Evolutionary conservation across 2,113 vertebrate species (phyloP), one percentile per base, ranked within the genome.

Genomic region (Petaurus breviceps): DNA sequence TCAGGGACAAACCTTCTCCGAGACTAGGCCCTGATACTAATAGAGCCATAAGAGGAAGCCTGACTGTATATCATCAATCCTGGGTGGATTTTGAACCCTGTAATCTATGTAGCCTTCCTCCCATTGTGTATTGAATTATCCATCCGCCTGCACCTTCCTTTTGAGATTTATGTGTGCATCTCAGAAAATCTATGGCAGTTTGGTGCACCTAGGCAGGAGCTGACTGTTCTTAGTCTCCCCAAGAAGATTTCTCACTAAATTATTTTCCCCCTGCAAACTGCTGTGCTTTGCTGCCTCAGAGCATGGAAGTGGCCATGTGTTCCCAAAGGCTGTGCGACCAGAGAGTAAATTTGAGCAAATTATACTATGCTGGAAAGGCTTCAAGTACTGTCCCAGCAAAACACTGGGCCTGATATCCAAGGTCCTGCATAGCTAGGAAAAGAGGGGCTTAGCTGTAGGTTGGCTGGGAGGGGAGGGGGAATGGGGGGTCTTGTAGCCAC

Each of bases 1-100:
- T 84, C 37, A 84, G 37, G 22, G 96, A 96, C 93, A 92, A 96
- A 92, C 84, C 46, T 28, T 12, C 10, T 50, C 54, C 92, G 90
- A 93, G 92, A 52, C 92, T 9, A 9, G 55, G 91, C 49, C 22
- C 89, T 90, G 77, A 26, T 19, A 1, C 25, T 25, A 23, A 31
- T 2, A 77, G 51, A 51, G 24, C 95, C 19, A 2, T 12, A 52
- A 77, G 52, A 22, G 11, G 1, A 31, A 4, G 49, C 89, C 95
- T 55, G 43, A 37, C 4, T 0, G 7, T 0, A 0, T 24, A 19
- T 43, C 68, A n/a, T 43, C n/a, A 43, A 28, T 84, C n/a, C 37
- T 84, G 37, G 68, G 37, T 77, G 37, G 16, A 43, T 8, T 43
- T n/a, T 84, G 37, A 84, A 84, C 16, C n/a, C 68, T 43, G 68